phyloP scores from a whole-genome alignment of 2,113 vertebrate species.

The Tenrec ecaudatus region DNA sequence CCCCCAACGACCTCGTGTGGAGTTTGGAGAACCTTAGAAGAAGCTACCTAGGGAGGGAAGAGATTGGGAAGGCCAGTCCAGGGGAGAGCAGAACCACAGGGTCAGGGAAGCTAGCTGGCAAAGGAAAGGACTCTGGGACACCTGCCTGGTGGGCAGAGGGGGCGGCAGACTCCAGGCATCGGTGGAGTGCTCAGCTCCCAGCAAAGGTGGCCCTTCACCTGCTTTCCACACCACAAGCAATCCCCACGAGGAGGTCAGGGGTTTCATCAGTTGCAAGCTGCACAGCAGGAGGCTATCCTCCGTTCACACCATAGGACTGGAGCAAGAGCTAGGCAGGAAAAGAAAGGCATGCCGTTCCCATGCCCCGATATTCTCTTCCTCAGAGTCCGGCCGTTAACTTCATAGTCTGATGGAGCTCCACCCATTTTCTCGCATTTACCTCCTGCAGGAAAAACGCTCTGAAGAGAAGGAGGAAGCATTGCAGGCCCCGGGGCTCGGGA shows the following conservation, averaged over 20 bases:
- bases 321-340: background rate
- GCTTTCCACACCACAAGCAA: slow-evolving; percentile 21
- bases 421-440: background rate
- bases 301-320: background rate
- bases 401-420: background rate
- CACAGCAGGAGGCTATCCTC: background rate
- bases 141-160: background rate
- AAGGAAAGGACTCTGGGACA: slow-evolving; percentile 11
- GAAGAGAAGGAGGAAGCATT: background rate
- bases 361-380: background rate
- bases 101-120: background rate
- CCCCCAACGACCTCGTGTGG: slow-evolving; percentile 20
- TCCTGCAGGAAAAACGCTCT: background rate
- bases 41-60: background rate
- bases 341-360: background rate
- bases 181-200: background rate
- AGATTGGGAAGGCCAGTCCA: background rate
- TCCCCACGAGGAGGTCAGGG: background rate
- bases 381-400: background rate
- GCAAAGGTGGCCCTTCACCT: background rate
- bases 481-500: background rate
- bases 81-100: background rate
- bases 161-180: background rate
- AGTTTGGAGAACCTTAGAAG: background rate
- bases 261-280: background rate